phyloP scores from a whole-genome alignment of 2,113 vertebrate species.

The Corynorhinus townsendii region DNA sequence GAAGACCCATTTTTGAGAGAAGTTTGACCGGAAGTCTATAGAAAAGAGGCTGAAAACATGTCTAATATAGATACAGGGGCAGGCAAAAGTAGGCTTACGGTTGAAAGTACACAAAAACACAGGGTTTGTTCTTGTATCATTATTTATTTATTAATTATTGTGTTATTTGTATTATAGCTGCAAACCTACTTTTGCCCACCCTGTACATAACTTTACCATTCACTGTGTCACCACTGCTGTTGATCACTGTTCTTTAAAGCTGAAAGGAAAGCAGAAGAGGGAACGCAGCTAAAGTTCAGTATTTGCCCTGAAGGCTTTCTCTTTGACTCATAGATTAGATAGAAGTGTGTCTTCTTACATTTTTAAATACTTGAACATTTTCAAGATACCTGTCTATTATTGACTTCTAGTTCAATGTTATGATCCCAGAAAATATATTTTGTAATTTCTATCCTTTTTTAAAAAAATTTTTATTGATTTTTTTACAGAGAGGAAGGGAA shows the following conservation, averaged over 20 bases:
- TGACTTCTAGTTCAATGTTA: not conserved
- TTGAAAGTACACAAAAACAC: not conserved
- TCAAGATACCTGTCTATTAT: not conserved
- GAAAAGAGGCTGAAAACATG: not conserved
- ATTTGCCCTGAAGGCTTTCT: not conserved
- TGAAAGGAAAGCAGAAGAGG: not conserved
- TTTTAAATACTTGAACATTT: not conserved
- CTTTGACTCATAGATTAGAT: not conserved
- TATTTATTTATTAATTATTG: not conserved
- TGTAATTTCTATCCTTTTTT: not conserved
- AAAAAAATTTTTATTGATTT: no score
- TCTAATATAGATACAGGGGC: not conserved
- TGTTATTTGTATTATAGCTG: not conserved
- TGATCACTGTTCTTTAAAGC: not conserved
- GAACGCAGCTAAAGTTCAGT: not conserved
- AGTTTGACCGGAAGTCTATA: rapidly evolving
- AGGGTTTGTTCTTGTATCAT: not conserved
- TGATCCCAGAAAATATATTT: not conserved
- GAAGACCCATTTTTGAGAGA: not conserved
- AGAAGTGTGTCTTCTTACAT: not conserved
- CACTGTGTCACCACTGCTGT: not conserved
- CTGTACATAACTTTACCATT: not conserved
- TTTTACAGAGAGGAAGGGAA: no score
- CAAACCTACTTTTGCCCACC: not conserved
- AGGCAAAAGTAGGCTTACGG: not conserved